These are phyloP conservation scores for Fissipunctia ypsillon DNA, from an alignment of 2,888 invertebrate species.

Conservation along the genomic window DNA sequence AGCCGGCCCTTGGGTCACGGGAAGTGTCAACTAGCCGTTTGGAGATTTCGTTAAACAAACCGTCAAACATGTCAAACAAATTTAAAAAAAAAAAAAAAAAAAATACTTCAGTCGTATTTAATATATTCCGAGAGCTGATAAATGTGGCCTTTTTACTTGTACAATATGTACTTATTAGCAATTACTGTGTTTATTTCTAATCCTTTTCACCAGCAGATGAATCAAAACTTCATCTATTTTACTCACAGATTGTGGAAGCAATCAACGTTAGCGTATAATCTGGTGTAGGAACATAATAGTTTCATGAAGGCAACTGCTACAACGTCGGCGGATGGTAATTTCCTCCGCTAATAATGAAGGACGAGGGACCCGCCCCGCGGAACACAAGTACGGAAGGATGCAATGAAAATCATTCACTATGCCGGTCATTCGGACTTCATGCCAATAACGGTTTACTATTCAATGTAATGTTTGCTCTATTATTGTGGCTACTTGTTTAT, in stretches of 20 bases:
- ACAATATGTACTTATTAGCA: neutral
- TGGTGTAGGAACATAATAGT: conserved; percentile 44
- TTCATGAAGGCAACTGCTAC: conserved; percentile 58
- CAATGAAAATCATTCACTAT: conserved; percentile 61
- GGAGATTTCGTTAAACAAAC: too few relatives aligned
- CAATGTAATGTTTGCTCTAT: conserved; percentile 3
- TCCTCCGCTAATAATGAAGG: conserved; percentile 74
- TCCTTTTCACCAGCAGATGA: neutral
- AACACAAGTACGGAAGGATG: conserved; percentile 64
- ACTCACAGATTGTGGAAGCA: conserved; percentile 17
- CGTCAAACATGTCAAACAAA: too few relatives aligned
- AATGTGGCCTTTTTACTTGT: neutral
- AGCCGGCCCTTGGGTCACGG: too few relatives aligned
- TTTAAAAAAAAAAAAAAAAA: too few relatives aligned
- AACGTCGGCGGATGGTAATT: conserved; percentile 75
- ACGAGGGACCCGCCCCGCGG: conserved; percentile 68
- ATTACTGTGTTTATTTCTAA: neutral
- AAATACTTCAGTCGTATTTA: too few relatives aligned
- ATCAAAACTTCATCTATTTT: neutral
- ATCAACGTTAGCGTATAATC: conserved; percentile 25
- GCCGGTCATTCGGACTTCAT: conserved; percentile 50
- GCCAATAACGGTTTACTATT: conserved; percentile 40
- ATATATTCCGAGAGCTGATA: too few relatives aligned
- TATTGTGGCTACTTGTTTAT: conserved; percentile 7
- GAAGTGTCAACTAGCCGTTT: too few relatives aligned